phyloP scores from a whole-genome alignment of 2,113 vertebrate species.

The Shinisaurus crocodilurus region DNA sequence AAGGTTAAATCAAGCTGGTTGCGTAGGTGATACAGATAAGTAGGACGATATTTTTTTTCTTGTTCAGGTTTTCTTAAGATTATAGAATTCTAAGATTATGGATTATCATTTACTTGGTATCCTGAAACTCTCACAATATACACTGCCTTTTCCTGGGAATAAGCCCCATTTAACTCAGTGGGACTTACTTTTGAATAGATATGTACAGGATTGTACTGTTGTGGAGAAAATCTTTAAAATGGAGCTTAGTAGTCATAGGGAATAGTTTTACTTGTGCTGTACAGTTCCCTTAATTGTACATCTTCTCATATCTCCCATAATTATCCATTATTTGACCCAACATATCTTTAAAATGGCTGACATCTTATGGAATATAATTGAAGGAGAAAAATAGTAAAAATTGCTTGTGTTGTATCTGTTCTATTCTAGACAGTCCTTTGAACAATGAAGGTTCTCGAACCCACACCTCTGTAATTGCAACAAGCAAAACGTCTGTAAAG shows the following conservation, averaged over 20 bases:
- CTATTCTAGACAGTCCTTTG: slow-evolving; percentile 89
- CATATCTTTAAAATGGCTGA: slow-evolving; percentile 12
- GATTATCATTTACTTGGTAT: not conserved
- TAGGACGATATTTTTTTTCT: not conserved
- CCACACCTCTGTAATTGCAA: slow-evolving; percentile 89
- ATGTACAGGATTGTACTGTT: too few relatives aligned
- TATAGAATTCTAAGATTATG: not conserved
- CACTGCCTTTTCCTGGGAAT: too few relatives aligned
- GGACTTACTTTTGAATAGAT: too few relatives aligned
- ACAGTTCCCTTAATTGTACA: not conserved
- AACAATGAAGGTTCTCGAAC: slow-evolving; percentile 92
- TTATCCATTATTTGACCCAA: slow-evolving; percentile 15
- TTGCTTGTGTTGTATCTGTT: slow-evolving; percentile 44
- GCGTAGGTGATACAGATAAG: not conserved
- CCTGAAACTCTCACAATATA: not conserved
- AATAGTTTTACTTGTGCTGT: not conserved
- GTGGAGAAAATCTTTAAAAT: not conserved
- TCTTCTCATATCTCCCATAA: not conserved
- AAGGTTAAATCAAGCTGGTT: not conserved
- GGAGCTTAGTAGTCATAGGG: not conserved
- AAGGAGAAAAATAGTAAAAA: slow-evolving; percentile 51
- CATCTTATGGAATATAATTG: slow-evolving; percentile 19
- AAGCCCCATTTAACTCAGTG: too few relatives aligned
- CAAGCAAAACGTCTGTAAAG: slow-evolving; percentile 90
- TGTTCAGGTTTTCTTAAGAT: not conserved